Percentiles rank a stretch among this genome's conserved stretches.
Conservation (phyloP, 1,140 invertebrate genomes). For the Hydropsyche tenuis region DNA sequence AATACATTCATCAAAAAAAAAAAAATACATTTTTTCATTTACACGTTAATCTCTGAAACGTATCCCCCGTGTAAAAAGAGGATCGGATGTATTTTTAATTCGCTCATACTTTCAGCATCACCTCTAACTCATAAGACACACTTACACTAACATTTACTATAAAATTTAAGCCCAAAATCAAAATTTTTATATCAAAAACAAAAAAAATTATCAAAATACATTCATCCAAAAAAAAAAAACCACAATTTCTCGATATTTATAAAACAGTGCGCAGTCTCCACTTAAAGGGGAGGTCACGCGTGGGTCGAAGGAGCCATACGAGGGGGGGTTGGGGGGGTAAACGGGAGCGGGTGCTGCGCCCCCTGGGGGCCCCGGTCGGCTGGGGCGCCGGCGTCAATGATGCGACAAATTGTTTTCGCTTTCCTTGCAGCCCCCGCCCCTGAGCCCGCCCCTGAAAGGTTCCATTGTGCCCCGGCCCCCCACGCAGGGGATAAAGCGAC, state of each 20-base stretch:
- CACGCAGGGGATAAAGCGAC: constrained; percentile 35
- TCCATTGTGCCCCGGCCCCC: background rate
- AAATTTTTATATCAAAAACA: no score
- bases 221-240: background rate
- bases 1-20: no score
- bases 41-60: no score
- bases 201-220: no score
- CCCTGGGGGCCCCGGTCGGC: constrained; percentile 29
- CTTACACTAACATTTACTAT: no score
- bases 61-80: no score
- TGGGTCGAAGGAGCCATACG: background rate
- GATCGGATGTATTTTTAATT: no score
- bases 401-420: constrained; percentile 50
- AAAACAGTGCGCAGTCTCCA: constrained; percentile 13
- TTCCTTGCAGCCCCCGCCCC: constrained; percentile 32
- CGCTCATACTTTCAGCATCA: no score
- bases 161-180: no score
- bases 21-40: no score
- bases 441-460: background rate
- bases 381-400: constrained; percentile 45
- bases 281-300: background rate
- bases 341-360: constrained; percentile 1
- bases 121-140: no score
- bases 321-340: background rate
- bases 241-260: constrained; percentile 14